Base-by-base conservation (phyloP, 2,797 vertebrate genomes). In the Melanotaenia trifasciata region DNA sequence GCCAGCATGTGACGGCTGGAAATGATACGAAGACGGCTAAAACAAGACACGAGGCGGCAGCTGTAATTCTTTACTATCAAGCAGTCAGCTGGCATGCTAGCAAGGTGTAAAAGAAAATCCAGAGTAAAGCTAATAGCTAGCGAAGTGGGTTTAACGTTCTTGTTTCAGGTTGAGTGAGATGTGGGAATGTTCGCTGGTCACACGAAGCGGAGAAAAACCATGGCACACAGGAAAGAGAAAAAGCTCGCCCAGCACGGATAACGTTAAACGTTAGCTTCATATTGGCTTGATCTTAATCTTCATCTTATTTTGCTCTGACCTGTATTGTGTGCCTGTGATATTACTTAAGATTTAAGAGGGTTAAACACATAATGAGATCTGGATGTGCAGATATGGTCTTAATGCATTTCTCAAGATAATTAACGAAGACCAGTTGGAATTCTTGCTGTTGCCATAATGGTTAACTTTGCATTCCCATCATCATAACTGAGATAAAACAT, bases 91-190 rank as follows among this genome's bases (percentile, higher is more conserved):
- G 22, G 63, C 38, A 57, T 30, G 67, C 72, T 57, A 70, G 76
- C 59, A 79, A 82, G 72, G 72, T 87, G 84, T 76, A 60, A 85
- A 81, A 81, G 71, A 69, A 83, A 77, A 87, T 32, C 60, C 43
- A 66, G 24, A 58, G 63, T 62, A 11, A 35, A 63, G 69, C 54
- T 78, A 68, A 76, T 45, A n/a, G 45, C 68, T 78, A 79, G 73
- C 67, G 40, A 3, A 51, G 28, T 20, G n/a, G 64, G 43, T 26
- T 76, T 45, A 62, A 59, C 61, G 63, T 75, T 72, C 64, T 63
- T 50, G 26, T 87, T 82, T 87, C 57, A 61, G 72, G 72, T 71
- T 80, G 74, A 86, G 59, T 22, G 60, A 79, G 72, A 81, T 67
- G 40, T 64, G 35, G 83, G 78, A 88, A 87, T 88, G 77, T 72